Evolutionary conservation across 2,888 invertebrate species (phyloP), one percentile per base, ranked within the genome.

Genomic region (Diplolepis rosae): DNA sequence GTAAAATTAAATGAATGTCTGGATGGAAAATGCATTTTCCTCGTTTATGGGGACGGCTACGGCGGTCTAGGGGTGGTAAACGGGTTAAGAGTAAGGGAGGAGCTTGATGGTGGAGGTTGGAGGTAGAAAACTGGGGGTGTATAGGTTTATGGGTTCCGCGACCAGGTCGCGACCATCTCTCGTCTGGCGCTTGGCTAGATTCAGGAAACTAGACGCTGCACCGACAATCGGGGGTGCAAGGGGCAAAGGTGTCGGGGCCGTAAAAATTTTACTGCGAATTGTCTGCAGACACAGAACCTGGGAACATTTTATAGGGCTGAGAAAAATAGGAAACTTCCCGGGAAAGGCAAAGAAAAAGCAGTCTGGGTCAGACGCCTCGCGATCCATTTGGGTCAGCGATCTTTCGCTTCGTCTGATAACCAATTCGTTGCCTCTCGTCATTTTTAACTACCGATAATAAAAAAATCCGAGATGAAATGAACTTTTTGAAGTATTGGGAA

Each of bases 261-360:
- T 88, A 88, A 88, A 88, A 88, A 87, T 88, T 88, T 88, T 88
- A 88, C 87, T 88, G 88, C 88, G 87, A 88, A 88, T 88, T 88
- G 88, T 88, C 88, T 88, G 87, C 87, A 84, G 84, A 86, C 86
- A 79, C 83, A 74, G 82, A 80, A 77, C 82, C 79, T 79, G 75
- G 74, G 79, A 81, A 78, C 80, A 77, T 85, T 82, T 87, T 88
- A 88, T 88, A 87, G 84, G 82, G 83, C 79, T 82, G 80, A 82
- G 85, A 85, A 87, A 87, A 86, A 86, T 87, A 82, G 85, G 85
- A 87, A 86, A 85, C 83, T 83, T 82, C 77, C 78, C 79, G 79
- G 81, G 77, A 80, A 77, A 80, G 74, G 71, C 72, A 69, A 72
- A 80, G 82, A 87, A 87, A 87, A 87, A 86, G 78, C 81, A 83